Evolutionary conservation across 2,113 vertebrate species (phyloP).

Genomic region (Rattus norvegicus): GRCr8 NC_086034.1:50001501-50002000

Average conservation of each 20-base stretch:
- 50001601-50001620: neutral
- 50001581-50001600: neutral
- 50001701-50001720: neutral
- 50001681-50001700: neutral
- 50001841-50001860: neutral
- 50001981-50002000: neutral
- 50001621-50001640: neutral
- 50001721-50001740: neutral
- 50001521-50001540: neutral
- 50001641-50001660: neutral
- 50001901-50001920: neutral
- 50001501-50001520: neutral
- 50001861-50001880: neutral
- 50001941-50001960: neutral
- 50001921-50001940: neutral
- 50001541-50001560: neutral
- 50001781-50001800: neutral
- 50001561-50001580: neutral
- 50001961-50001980: neutral
- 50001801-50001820: neutral
- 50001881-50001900: neutral
- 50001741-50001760: slow-evolving; percentile 18
- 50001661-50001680: neutral
- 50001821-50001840: neutral
- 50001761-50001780: neutral